Conservation (phyloP, 2,113 vertebrate species). For the Elanus axillaris region DNA sequence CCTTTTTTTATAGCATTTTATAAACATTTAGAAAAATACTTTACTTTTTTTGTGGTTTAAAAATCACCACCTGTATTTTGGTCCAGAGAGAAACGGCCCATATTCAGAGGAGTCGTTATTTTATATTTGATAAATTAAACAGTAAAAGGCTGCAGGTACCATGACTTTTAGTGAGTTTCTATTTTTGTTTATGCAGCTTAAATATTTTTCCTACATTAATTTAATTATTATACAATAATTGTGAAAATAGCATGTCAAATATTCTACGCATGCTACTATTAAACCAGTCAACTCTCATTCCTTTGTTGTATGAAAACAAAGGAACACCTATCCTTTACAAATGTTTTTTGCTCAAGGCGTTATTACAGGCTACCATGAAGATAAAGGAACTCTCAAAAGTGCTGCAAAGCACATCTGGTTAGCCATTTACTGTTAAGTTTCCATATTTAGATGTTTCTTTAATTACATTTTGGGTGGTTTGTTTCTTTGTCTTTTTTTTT, state of each 20-base stretch:
- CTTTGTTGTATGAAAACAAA: slow-evolving; percentile 1
- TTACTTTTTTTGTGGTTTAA: not conserved
- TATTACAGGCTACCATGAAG: slow-evolving; percentile 62
- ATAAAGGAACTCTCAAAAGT: slow-evolving; percentile 51
- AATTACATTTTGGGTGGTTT: slow-evolving; percentile 62
- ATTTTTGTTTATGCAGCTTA: not conserved
- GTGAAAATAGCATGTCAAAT: not conserved
- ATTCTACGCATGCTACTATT: not conserved
- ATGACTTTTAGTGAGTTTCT: not conserved
- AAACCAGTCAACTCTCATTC: not conserved
- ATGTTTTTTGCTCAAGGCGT: slow-evolving; percentile 50
- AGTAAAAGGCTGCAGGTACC: not conserved
- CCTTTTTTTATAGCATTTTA: not conserved
- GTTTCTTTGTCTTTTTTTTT: not conserved
- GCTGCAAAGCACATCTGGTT: slow-evolving; percentile 56
- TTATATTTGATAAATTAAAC: not conserved
- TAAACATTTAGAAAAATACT: not conserved
- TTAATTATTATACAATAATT: not conserved
- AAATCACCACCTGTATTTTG: not conserved
- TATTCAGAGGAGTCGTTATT: not conserved
- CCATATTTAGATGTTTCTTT: slow-evolving; percentile 59
- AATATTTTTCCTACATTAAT: not conserved
- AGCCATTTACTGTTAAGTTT: slow-evolving; percentile 28
- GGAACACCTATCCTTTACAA: not conserved
- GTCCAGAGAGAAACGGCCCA: not conserved